Evolutionary conservation across 2,888 invertebrate species (phyloP), one percentile per base, ranked within the genome.

Genomic region (Azorinus chamasolen): DNA sequence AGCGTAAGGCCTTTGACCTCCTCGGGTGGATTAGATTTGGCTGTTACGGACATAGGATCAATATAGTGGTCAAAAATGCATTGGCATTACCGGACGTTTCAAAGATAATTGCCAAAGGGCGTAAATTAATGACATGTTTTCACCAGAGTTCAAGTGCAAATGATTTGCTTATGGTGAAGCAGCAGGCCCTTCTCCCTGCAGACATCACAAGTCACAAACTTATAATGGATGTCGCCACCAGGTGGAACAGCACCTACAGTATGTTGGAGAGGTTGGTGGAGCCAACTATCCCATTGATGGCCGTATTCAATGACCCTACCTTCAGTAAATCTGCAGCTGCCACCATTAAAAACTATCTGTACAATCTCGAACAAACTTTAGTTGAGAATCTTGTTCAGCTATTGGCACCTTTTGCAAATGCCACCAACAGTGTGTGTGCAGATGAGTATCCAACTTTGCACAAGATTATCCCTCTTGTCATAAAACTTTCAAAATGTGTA

Each of bases 1-100:
- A 76, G 43, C 53, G 62, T 39, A 76, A 76, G 45, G 76, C 71
- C 0, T 71, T 66, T 62, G 53, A 66, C 16, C 39, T 71, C 1
- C 46, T 76, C 18, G 20, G 62, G 1, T 70, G 61, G 76, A 39
- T 8, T 5, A 24, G 70, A 2, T 70, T 76, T 61, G 57, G 70
- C 5, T 70, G 70, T 22, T 70, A 55, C 46, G 70, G 76, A 5
- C 76, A 70, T 16, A 55, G 53, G 16, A 55, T 66, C 2, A 76
- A 71, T 39, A 20, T 71, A 3, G 66, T 71, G 12, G 70, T 76
- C 1, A 71, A 53, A 41, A 57, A 76, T 25, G 39, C 66, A 22
- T 25, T 70, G 4, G 27, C 25, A 20, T 5, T 45, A 5, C 32
- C 61, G 16, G 61, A 76, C 18, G 24, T 63, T 4, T 58, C 39